phyloP scores from a whole-genome alignment of 2,797 vertebrate species.

The Myripristis jacobus region DNA sequence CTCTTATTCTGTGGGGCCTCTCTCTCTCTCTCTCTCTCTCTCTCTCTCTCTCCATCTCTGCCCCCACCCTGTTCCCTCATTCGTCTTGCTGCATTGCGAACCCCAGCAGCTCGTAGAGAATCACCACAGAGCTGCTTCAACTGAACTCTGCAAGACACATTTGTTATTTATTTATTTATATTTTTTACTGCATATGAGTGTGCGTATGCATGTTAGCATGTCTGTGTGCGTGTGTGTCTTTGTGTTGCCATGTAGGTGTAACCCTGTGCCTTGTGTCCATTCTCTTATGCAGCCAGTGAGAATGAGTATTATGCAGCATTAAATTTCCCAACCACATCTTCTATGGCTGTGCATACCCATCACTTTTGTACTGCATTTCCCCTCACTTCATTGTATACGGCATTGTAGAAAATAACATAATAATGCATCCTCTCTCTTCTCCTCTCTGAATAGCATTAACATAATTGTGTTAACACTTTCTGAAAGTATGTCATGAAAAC shows the following conservation, averaged over 20 bases:
- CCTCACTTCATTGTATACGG: constrained; percentile 17
- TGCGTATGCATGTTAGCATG: not conserved
- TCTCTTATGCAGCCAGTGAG: not conserved
- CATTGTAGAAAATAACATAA: constrained; percentile 21
- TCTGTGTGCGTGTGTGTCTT: constrained; percentile 10
- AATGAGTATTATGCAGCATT: not conserved
- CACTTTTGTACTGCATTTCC: constrained; percentile 15
- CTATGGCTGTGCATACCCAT: not conserved
- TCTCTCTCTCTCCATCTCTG: constrained; percentile 9
- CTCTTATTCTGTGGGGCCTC: constrained; percentile 19
- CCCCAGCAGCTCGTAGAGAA: constrained; percentile 57
- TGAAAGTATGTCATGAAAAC: constrained; percentile 43
- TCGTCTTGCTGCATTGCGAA: constrained; percentile 70
- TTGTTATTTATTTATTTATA: constrained; percentile 29
- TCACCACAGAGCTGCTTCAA: constrained; percentile 65
- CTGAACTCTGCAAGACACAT: constrained; percentile 54
- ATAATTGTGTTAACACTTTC: constrained; percentile 41
- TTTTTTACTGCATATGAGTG: not conserved
- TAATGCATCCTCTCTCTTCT: constrained; percentile 14
- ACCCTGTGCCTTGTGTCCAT: not conserved
- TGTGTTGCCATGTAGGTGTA: not conserved
- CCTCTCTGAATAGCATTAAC: constrained; percentile 43
- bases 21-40: constrained; percentile 11
- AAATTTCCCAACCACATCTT: not conserved
- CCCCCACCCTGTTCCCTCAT: constrained; percentile 18